phyloP scores from a whole-genome alignment of 2,888 invertebrate species.

The Notocelia uddmanniana region DNA sequence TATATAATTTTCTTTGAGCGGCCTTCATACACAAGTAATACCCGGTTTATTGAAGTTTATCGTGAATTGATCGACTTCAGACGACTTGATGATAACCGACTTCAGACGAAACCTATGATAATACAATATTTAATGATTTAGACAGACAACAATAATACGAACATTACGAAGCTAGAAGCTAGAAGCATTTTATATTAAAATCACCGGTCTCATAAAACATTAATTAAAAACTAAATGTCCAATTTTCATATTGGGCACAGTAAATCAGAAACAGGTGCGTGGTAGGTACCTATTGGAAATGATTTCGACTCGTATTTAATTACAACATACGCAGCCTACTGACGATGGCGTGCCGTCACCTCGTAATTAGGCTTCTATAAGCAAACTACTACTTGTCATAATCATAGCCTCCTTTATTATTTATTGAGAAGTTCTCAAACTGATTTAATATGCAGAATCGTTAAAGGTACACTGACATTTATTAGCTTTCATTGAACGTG shows the following conservation, averaged over 20 bases:
- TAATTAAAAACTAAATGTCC: slow-evolving; percentile 32
- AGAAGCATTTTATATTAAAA: slow-evolving; percentile 14
- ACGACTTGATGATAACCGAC: no score
- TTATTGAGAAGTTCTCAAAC: slow-evolving; percentile 65
- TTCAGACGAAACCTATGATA: no score
- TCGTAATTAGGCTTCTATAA: slow-evolving; percentile 73
- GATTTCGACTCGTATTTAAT: slow-evolving; percentile 57
- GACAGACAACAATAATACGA: no score
- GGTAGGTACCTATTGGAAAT: slow-evolving; percentile 33
- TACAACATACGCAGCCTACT: slow-evolving; percentile 59
- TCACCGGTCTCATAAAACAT: slow-evolving; percentile 26
- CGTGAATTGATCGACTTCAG: no score
- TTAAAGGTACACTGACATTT: slow-evolving; percentile 63
- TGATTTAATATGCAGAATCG: slow-evolving; percentile 77
- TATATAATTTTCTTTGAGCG: no score
- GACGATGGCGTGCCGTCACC: slow-evolving; percentile 62
- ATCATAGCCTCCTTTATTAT: slow-evolving; percentile 71
- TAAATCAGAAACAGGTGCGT: slow-evolving; percentile 44
- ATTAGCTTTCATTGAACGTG: slow-evolving; percentile 60
- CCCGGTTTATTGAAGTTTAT: no score
- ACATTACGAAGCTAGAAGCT: no score
- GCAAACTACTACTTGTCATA: slow-evolving; percentile 70
- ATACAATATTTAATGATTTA: no score
- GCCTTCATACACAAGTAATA: no score
- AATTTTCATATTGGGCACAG: slow-evolving; percentile 24